A percentile compares a stretch with the other conserved stretches of the same genome.
These are phyloP conservation scores for Amblyornis subalaris DNA, from an alignment of 2,113 vertebrate genomes.

Conservation along the genomic window DNA sequence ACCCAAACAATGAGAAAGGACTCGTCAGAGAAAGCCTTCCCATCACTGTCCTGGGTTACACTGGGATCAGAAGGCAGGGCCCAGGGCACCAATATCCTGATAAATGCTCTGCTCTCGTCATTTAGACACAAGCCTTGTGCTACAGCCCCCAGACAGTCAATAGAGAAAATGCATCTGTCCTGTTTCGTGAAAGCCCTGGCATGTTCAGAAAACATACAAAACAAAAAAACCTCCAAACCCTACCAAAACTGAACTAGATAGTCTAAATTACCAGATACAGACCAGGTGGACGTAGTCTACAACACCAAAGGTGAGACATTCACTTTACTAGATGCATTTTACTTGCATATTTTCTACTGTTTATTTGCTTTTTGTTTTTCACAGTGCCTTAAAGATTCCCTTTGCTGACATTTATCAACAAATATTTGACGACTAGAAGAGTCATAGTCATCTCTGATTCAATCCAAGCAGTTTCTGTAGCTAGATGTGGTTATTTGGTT, in stretches of 20 bases:
- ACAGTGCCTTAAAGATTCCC: not conserved
- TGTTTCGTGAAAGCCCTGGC: not conserved
- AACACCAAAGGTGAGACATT: not conserved
- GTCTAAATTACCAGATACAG: not conserved
- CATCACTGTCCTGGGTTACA: not conserved
- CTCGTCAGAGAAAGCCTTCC: not conserved
- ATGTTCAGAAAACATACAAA: not conserved
- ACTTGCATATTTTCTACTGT: not conserved
- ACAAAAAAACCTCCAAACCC: not conserved
- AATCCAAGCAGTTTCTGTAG: not conserved
- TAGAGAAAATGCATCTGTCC: not conserved
- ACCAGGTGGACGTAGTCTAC: not conserved
- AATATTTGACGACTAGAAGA: not conserved
- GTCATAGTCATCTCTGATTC: not conserved
- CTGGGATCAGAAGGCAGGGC: not conserved
- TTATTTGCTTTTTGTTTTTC: not conserved
- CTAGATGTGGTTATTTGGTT: not conserved
- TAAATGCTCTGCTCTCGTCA: not conserved
- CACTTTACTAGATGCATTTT: not conserved
- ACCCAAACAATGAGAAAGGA: not conserved
- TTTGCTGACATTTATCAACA: constrained; percentile 12
- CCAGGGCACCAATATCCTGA: not conserved
- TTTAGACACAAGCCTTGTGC: not conserved
- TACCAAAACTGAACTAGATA: not conserved
- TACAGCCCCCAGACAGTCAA: not conserved